Conservation (phyloP, 2,113 vertebrate species). For the Sander vitreus region DNA sequence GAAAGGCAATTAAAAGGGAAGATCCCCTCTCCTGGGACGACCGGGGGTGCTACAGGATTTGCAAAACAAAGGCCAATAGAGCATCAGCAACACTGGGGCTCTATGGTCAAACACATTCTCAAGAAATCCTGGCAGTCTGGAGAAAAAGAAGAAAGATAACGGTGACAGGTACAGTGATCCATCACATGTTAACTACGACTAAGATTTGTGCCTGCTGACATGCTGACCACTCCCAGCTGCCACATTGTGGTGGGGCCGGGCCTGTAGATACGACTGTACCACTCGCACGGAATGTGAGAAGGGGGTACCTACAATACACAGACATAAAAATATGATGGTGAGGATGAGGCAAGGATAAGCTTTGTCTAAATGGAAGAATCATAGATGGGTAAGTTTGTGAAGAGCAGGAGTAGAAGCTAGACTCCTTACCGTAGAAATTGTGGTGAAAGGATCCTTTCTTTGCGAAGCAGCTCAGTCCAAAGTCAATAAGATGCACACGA, state of each 20-base stretch:
- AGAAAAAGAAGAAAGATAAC: not conserved
- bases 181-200: not conserved
- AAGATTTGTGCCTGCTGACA: too few relatives aligned
- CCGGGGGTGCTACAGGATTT: too few relatives aligned
- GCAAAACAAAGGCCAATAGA: too few relatives aligned
- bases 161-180: not conserved
- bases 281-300: conserved; percentile 20
- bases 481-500: conserved; percentile 13
- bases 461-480: conserved; percentile 26
- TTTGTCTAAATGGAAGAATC: not conserved
- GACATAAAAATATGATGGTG: not conserved
- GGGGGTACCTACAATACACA: not conserved
- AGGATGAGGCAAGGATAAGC: not conserved
- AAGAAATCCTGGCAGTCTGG: conserved; percentile 23
- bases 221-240: conserved; percentile 19
- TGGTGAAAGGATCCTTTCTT: not conserved
- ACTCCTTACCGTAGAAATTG: conserved; percentile 4
- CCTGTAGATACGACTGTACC: not conserved
- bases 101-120: not conserved
- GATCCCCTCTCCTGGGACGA: too few relatives aligned
- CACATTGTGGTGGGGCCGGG: conserved; percentile 27
- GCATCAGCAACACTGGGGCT: not conserved
- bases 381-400: not conserved
- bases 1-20: not conserved
- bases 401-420: not conserved